Conservation (phyloP, 2,888 invertebrate genomes). For the Vannuccia rotundouncinata region DNA sequence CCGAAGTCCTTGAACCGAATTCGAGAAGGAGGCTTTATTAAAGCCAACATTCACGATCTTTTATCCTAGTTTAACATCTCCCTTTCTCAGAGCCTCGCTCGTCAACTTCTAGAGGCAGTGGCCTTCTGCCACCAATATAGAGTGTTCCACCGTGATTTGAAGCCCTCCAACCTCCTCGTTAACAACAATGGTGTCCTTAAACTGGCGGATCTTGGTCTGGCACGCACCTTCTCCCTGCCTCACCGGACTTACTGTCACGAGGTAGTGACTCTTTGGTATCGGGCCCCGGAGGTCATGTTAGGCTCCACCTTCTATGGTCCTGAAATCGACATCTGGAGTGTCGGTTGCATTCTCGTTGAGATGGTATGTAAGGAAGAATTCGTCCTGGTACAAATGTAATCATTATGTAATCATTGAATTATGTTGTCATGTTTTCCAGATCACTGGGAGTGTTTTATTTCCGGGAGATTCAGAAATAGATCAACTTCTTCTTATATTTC, state of each 20-base stretch:
- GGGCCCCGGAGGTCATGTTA: conserved; percentile 31
- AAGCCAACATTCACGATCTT: too few species aligned
- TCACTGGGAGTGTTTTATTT: conserved; percentile 16
- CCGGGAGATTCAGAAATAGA: conserved; percentile 23
- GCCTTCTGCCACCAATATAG: conserved; percentile 8
- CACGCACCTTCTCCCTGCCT: conserved; percentile 25
- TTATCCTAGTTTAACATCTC: too few species aligned
- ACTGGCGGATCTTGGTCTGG: conserved; percentile 30
- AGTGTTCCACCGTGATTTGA: conserved; percentile 30
- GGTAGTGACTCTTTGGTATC: conserved; percentile 27
- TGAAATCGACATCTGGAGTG: conserved; percentile 26
- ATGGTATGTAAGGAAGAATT: too few species aligned
- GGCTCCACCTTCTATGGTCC: neutral
- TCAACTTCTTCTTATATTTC: conserved; percentile 21
- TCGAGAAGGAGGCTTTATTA: too few species aligned
- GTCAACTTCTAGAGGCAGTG: conserved; percentile 24
- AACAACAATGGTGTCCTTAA: conserved; percentile 4
- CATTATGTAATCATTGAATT: too few species aligned
- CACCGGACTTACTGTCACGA: conserved; percentile 30
- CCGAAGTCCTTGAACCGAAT: too few species aligned
- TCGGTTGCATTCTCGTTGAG: conserved; percentile 20
- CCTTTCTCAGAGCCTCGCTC: neutral
- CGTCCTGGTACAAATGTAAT: too few species aligned
- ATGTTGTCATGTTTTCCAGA: neutral
- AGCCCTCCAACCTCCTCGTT: conserved; percentile 26